Evolutionary conservation across 1,140 invertebrate genomes (phyloP), one percentile per base, ranked within the genome.

Genomic region (Ephestia elutella): DNA sequence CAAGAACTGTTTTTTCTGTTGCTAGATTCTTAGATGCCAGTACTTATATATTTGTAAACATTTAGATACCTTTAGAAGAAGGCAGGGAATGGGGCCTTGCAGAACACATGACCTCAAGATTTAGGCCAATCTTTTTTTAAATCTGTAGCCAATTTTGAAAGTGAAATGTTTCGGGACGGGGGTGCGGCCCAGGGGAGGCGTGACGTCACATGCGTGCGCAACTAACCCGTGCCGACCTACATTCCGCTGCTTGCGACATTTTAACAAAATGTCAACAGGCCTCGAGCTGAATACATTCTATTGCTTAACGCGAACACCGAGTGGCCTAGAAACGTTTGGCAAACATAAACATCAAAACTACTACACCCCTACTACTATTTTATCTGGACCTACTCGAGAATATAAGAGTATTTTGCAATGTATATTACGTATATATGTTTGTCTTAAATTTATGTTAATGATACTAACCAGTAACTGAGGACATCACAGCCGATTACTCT

Each of bases 151-250:
- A 61, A 60, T 66, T 60, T 65, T 56, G 76, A 80, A 86, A 86
- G 80, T 78, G 80, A 86, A 44, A 78, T 62, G 69, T 72, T 54
- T n/a, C 20, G 57, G 49, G 25, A 66, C 57, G 70, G 79, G 77
- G 79, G 74, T 73, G 71, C 68, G 70, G 62, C 51, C 50, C 5
- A 32, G 71, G 75, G 70, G 61, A 63, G 60, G 9, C 54, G 49
- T 79, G 80, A 81, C 76, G 80, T 82, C 75, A 76, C 58, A 9
- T 73, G 81, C 82, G 83, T 77, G 76, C 82, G 80, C 81, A 78
- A 19, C 54, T 63, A 66, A 72, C 71, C 57, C 56, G 60, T 62
- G 56, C 57, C 54, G 57, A 85, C 82, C 81, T 64, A 85, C 64
- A 72, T 83, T 62, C 44, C 20, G 5, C 20, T 50, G 49, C 64